These are phyloP conservation scores for Scortum barcoo DNA, from an alignment of 2,113 vertebrate species.

Conservation along the genomic window DNA sequence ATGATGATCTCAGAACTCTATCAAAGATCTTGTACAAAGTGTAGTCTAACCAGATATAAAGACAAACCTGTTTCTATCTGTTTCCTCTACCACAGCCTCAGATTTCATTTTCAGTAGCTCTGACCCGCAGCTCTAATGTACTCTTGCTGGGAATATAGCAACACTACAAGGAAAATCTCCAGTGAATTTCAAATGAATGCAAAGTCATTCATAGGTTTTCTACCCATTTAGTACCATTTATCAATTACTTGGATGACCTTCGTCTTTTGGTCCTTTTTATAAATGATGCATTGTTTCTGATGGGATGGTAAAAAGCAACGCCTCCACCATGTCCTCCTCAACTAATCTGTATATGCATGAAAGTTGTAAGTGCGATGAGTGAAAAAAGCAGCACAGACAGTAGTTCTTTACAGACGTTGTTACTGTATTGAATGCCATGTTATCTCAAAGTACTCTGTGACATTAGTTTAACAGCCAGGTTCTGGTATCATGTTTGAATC, in stretches of 20 bases:
- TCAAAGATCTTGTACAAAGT: neutral
- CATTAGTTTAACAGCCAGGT: neutral
- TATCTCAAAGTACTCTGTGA: neutral
- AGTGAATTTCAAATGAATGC: neutral
- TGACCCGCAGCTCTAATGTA: neutral
- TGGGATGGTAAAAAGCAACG: neutral
- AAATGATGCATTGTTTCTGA: neutral
- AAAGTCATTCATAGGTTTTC: neutral
- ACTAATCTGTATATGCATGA: neutral
- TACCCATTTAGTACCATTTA: neutral
- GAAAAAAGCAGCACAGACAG: too few species aligned
- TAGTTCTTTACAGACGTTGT: neutral
- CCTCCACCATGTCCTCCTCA: neutral
- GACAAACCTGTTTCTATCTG: too few species aligned
- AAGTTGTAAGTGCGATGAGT: neutral
- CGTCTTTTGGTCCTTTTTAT: neutral
- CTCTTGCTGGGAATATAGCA: neutral
- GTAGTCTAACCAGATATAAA: neutral
- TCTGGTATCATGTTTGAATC: neutral
- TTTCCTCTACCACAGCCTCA: neutral
- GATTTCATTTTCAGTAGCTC: neutral
- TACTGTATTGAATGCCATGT: neutral
- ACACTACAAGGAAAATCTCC: neutral
- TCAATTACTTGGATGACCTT: neutral
- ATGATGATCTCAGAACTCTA: neutral